These are phyloP conservation scores for Myrmecobius fasciatus DNA, from an alignment of 2,113 vertebrate species.

Conservation along the genomic window DNA sequence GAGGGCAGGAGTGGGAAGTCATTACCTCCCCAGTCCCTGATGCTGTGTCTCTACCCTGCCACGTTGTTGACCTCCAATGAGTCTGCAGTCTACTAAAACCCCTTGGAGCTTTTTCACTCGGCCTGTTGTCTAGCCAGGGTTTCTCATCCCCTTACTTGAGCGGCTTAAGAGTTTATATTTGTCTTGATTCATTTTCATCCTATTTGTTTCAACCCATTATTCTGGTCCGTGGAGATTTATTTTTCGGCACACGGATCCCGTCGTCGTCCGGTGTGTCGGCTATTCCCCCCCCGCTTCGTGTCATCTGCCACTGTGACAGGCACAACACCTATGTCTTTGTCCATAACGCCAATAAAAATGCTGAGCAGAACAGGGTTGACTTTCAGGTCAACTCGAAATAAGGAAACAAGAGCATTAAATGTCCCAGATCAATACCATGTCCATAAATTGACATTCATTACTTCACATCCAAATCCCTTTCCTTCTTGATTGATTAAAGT, in stretches of 20 bases:
- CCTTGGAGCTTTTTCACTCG: neutral
- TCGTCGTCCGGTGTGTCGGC: neutral
- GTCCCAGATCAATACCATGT: conserved; percentile 78
- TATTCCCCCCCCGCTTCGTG: neutral
- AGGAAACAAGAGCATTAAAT: conserved; percentile 78
- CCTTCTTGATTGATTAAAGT: conserved; percentile 83
- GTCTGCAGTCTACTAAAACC: neutral
- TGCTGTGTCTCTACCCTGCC: neutral
- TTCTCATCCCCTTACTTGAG: neutral
- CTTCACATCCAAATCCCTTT: conserved; percentile 78
- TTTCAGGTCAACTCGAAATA: conserved; percentile 77
- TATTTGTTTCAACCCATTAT: neutral
- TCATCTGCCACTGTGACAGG: neutral
- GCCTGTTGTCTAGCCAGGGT: neutral
- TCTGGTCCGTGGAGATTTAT: neutral
- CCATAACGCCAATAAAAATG: neutral
- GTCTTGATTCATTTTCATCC: neutral
- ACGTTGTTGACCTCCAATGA: neutral
- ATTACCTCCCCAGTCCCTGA: neutral
- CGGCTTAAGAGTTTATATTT: neutral
- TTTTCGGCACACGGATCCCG: neutral
- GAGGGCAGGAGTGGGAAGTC: neutral
- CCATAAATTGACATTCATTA: conserved; percentile 79
- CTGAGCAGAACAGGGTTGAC: neutral
- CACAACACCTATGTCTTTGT: neutral